A percentile compares a stretch with the other conserved stretches of the same genome.
Conservation (phyloP, 2,113 vertebrate species). For the Melozone crissalis region DNA sequence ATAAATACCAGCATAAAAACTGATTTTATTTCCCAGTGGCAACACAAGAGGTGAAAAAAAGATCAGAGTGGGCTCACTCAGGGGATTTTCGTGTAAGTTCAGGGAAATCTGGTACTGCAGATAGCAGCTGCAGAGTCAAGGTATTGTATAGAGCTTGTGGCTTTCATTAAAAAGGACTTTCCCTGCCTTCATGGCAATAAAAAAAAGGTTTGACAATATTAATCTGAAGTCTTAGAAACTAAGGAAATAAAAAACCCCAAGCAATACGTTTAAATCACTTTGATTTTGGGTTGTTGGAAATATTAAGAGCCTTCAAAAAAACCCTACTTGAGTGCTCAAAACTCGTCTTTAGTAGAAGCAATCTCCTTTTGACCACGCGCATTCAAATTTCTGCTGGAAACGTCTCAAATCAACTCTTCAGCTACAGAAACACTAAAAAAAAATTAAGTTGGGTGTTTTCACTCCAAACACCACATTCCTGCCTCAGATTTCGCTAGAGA, state of each 20-base stretch:
- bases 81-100: not conserved
- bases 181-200: not conserved
- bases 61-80: not conserved
- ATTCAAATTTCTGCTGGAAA: not conserved
- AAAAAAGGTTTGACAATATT: not conserved
- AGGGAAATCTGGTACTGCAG: not conserved
- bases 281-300: not conserved
- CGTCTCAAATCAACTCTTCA: not conserved
- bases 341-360: not conserved
- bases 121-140: not conserved
- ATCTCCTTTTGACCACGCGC: accelerated
- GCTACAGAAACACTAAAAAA: not conserved
- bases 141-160: not conserved
- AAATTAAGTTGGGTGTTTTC: not conserved
- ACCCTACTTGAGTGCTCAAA: not conserved
- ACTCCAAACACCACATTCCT: accelerated
- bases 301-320: not conserved
- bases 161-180: conserved; percentile 49
- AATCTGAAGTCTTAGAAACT: conserved; percentile 11
- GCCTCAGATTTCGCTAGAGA: not conserved
- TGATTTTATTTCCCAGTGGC: conserved; percentile 24
- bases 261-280: not conserved
- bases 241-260: not conserved
- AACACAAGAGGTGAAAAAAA: not conserved
- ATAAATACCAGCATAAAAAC: conserved; percentile 37